Percentiles rank a stretch among this genome's conserved stretches.
phyloP scores from a whole-genome alignment of 2,888 invertebrate species.

The Aporophyla nigra region DNA sequence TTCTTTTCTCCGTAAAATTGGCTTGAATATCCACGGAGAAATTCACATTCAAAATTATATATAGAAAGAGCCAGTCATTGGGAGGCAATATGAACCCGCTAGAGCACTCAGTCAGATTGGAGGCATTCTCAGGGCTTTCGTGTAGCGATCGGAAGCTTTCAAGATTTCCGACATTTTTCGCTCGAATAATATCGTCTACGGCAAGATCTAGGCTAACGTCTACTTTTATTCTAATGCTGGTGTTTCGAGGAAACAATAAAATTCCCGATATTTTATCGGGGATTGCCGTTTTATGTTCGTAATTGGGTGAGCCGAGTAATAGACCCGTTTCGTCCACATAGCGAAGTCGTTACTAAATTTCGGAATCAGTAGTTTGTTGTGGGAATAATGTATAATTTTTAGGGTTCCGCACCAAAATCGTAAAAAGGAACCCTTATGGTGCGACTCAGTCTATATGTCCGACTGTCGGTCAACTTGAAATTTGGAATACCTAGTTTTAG shows the following conservation, averaged over 20 bases:
- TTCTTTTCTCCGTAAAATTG: slow-evolving; percentile 64
- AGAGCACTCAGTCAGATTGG: slow-evolving; percentile 85
- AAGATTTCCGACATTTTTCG: slow-evolving; percentile 79
- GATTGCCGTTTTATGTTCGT: slow-evolving; percentile 42
- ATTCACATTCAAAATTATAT: slow-evolving; percentile 72
- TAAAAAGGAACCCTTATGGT: no score
- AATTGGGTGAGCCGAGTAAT: slow-evolving; percentile 28
- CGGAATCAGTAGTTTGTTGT: neutral
- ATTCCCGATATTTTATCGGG: slow-evolving; percentile 20
- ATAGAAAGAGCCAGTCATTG: slow-evolving; percentile 75
- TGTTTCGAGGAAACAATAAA: slow-evolving; percentile 53
- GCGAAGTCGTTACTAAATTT: slow-evolving; percentile 16
- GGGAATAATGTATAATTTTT: neutral
- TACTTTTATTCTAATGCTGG: slow-evolving; percentile 58
- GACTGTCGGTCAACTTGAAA: no score
- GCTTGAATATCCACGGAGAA: slow-evolving; percentile 64
- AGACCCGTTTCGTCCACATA: slow-evolving; percentile 14
- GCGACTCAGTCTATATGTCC: no score
- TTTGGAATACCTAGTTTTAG: no score
- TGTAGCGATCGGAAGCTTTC: slow-evolving; percentile 82
- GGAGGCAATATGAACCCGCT: slow-evolving; percentile 75
- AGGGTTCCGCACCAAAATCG: no score
- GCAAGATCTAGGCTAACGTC: slow-evolving; percentile 57
- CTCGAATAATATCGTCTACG: slow-evolving; percentile 67
- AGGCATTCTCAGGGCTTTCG: slow-evolving; percentile 75